A percentile compares a stretch with the other conserved stretches of the same genome.
Evolutionary conservation across 2,113 vertebrate species (phyloP).

Genomic region (Takifugu bimaculatus): DNA sequence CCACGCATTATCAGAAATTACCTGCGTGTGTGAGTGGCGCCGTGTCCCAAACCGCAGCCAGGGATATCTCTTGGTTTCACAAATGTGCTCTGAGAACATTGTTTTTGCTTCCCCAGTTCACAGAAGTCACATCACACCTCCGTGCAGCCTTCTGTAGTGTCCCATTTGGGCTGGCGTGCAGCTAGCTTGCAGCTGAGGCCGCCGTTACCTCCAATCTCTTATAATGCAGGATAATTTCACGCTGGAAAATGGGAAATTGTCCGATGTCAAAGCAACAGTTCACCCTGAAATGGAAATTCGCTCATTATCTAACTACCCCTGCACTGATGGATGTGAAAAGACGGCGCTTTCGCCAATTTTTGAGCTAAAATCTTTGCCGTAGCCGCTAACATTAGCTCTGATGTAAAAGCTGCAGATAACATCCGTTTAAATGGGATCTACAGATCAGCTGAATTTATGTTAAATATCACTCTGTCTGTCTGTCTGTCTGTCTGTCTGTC

Average conservation of each 20-base stretch:
- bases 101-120: constrained; percentile 64
- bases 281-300: not conserved
- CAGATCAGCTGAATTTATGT: too few relatives aligned
- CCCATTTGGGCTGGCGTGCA: constrained; percentile 35
- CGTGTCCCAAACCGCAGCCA: constrained; percentile 17
- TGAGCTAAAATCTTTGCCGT: too few relatives aligned
- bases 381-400: not conserved
- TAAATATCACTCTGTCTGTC: too few relatives aligned
- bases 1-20: constrained; percentile 49
- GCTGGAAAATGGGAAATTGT: constrained; percentile 15
- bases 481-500: too few relatives aligned
- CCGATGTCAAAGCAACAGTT: constrained; percentile 3
- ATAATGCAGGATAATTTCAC: constrained; percentile 29
- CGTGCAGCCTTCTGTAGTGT: constrained; percentile 11
- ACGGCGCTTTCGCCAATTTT: too few relatives aligned
- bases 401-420: too few relatives aligned
- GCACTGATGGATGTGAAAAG: not conserved
- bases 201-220: constrained; percentile 10
- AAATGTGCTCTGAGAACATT: constrained; percentile 63
- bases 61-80: constrained; percentile 48
- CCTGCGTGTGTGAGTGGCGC: constrained; percentile 21
- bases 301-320: not conserved
- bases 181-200: not conserved
- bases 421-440: too few relatives aligned
- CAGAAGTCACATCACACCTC: constrained; percentile 57